Evolutionary conservation across 1,140 invertebrate genomes (phyloP), one percentile per base, ranked within the genome.

Genomic region (Penaeus japonicus): DNA sequence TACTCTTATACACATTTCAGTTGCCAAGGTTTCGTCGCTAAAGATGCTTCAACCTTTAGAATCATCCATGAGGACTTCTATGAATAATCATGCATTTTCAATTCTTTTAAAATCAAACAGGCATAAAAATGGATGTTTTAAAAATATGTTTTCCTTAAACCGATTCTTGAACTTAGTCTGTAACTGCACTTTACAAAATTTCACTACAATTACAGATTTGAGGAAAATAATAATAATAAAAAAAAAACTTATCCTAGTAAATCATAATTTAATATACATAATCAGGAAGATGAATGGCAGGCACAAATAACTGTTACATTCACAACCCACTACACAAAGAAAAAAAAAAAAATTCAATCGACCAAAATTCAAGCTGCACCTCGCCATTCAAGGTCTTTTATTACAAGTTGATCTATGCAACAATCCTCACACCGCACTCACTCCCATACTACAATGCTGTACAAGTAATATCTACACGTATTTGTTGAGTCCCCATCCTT

Each of bases 391-490:
- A 55, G n/a, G 20, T 73, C 24, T 84, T 84, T 83, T 27, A 84
- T 18, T 30, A 73, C 47, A 47, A 54, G 18, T 24, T 73, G 35
- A 27, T 73, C 30, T 30, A 30, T 27, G 35, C 27, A 73, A 73
- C 35, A 73, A 30, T 73, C 12, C 70, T 30, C 35, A 75, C 70
- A 84, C 83, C 27, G 27, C 65, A 84, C 83, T 84, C 83, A 84
- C 27, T 75, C n/a, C 65, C 62, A 54, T 73, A 73, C 53, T 84
- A 84, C 20, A 84, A 84, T 84, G 62, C 83, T 84, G 83, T 84
- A 84, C 83, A 84, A 59, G 62, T 84, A 82, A 82, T 82, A 84
- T 84, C 83, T 84, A 84, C 83, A 84, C 83, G 70, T 84, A 84
- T 65, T 54, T 39, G 27, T 84, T 84, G 35, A 22, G 27, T 62